Conservation (phyloP, 1,140 invertebrate species). For the Pomacea maculata region DNA sequence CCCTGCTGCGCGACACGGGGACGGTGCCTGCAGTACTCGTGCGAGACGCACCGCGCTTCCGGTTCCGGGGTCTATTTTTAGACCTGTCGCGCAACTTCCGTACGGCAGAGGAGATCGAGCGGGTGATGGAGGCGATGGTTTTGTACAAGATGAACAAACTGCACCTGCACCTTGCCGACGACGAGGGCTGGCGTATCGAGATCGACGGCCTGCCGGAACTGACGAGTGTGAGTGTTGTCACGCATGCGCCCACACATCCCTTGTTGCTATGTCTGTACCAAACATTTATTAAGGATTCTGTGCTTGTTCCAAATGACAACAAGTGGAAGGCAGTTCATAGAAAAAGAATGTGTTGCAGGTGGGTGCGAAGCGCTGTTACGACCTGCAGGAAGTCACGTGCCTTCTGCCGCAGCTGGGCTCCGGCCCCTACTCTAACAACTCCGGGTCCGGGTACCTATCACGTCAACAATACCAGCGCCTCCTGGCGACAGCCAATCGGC, state of each 20-base stretch:
- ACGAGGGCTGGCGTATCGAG: constrained; percentile 63
- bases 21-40: constrained; percentile 36
- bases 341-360: constrained; percentile 35
- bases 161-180: constrained; percentile 62
- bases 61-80: constrained; percentile 56
- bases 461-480: constrained; percentile 52
- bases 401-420: constrained; percentile 55
- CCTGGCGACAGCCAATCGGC: constrained; percentile 39
- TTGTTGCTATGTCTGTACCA: background rate
- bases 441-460: constrained; percentile 47
- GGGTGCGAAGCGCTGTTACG: constrained; percentile 50
- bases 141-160: constrained; percentile 62
- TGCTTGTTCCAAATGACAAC: background rate
- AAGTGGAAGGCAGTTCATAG: too few relatives aligned
- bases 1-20: constrained; percentile 27
- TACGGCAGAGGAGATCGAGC: constrained; percentile 37
- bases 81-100: constrained; percentile 61
- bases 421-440: constrained; percentile 38
- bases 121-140: constrained; percentile 56
- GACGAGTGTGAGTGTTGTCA: constrained; percentile 43
- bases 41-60: constrained; percentile 53
- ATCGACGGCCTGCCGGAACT: constrained; percentile 58
- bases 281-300: background rate
- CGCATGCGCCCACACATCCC: background rate
- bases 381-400: constrained; percentile 41